Conservation (phyloP, 2,888 invertebrate species). For the Ametastegia equiseti region DNA sequence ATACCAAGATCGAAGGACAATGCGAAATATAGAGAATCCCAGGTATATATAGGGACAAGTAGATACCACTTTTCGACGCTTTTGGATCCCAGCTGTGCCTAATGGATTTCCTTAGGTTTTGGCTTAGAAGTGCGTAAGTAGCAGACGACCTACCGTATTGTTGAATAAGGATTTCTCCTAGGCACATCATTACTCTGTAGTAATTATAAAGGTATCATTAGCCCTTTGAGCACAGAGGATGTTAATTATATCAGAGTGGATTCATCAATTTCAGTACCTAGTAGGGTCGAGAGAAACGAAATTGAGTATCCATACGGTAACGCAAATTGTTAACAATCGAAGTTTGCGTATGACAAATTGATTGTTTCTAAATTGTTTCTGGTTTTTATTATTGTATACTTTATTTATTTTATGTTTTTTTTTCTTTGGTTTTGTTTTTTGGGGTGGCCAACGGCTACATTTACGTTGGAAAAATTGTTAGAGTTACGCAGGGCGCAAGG, state of each 20-base stretch:
- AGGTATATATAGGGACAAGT: background rate
- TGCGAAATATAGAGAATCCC: constrained; percentile 13
- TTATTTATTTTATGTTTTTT: background rate
- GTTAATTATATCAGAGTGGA: background rate
- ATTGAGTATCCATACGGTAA: background rate
- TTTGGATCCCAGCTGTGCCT: constrained; percentile 11
- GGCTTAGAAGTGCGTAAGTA: background rate
- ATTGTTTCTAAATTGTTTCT: background rate
- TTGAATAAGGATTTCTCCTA: constrained; percentile 8
- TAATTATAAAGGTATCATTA: constrained; percentile 27
- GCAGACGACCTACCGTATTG: constrained; percentile 17
- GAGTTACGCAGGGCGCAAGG: constrained; percentile 27
- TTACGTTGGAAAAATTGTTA: background rate
- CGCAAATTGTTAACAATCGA: background rate
- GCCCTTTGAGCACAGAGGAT: background rate
- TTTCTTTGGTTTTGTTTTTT: background rate
- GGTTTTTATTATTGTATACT: background rate
- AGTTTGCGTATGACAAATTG: background rate
- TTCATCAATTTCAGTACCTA: background rate
- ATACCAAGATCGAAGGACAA: background rate
- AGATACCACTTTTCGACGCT: constrained; percentile 5
- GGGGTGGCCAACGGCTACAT: background rate
- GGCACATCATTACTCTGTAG: background rate
- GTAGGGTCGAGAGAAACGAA: background rate
- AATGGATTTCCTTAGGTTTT: constrained; percentile 28